Evolutionary conservation across 92 coral and sea anemone genomes (phyloP).

Genomic region (Virgularia gustaviana): DNA sequence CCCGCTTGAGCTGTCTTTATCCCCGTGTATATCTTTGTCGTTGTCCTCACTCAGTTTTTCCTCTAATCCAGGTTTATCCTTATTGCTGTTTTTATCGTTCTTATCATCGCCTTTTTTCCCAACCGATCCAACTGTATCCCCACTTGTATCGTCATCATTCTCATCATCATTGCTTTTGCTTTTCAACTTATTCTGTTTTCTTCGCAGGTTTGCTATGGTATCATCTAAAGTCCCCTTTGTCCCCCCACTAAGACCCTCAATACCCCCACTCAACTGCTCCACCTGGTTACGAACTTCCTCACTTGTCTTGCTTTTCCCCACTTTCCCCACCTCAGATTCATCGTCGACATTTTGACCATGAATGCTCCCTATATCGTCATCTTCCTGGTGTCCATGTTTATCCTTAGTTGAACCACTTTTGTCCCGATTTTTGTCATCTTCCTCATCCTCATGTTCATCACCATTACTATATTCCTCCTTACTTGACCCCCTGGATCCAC

Average conservation of each 20-base stretch:
- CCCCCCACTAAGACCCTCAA: background rate
- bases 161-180: background rate
- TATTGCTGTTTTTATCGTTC: background rate
- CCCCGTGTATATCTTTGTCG: background rate
- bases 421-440: background rate
- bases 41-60: background rate
- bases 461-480: background rate
- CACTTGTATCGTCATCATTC: background rate
- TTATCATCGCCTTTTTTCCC: background rate
- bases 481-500: no score
- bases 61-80: background rate
- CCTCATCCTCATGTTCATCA: background rate
- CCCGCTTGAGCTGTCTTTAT: background rate
- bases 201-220: no score
- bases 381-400: background rate
- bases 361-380: background rate
- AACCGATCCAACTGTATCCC: no score
- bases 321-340: background rate
- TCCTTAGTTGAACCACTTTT: background rate
- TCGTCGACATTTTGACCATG: background rate
- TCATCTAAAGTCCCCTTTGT: background rate
- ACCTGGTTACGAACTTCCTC: background rate
- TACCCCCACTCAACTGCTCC: background rate
- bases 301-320: background rate
- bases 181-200: no score